Conservation (phyloP, 2,888 invertebrate species). For the Nowickia ferox region DNA sequence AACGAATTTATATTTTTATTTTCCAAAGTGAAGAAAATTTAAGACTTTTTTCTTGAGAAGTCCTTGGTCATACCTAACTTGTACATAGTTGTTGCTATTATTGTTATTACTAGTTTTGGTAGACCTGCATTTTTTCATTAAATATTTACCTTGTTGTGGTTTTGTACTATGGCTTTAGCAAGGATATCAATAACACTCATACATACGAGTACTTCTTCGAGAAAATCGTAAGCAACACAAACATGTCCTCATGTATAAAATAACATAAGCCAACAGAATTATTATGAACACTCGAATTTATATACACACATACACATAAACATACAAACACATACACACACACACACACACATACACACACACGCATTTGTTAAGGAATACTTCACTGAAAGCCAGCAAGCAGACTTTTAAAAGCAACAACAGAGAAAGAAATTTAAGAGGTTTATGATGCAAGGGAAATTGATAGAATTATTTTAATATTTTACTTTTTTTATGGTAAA, state of each 20-base stretch:
- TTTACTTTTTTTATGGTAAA: no score
- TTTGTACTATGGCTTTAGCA: slow-evolving; percentile 41
- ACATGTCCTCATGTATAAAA: slow-evolving; percentile 1
- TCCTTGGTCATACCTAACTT: slow-evolving; percentile 34
- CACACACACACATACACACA: not conserved
- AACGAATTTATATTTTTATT: not conserved
- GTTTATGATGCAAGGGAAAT: no score
- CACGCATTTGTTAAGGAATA: no score
- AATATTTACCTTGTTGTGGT: slow-evolving; percentile 70
- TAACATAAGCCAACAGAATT: slow-evolving; percentile 3
- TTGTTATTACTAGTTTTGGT: not conserved
- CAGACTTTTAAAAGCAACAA: not conserved
- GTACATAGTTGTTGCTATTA: not conserved
- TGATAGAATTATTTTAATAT: no score
- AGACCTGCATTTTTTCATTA: slow-evolving; percentile 54
- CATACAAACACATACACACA: not conserved
- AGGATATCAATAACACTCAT: not conserved
- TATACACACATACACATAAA: not conserved
- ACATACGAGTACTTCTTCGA: not conserved
- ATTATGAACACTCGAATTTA: not conserved
- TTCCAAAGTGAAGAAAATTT: not conserved
- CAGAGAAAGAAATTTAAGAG: no score
- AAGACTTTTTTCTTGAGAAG: slow-evolving; percentile 6
- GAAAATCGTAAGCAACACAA: slow-evolving; percentile 5
- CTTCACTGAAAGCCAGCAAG: not conserved